Conservation (phyloP, 2,113 vertebrate genomes). For the Triplophysa tibetana region DNA sequence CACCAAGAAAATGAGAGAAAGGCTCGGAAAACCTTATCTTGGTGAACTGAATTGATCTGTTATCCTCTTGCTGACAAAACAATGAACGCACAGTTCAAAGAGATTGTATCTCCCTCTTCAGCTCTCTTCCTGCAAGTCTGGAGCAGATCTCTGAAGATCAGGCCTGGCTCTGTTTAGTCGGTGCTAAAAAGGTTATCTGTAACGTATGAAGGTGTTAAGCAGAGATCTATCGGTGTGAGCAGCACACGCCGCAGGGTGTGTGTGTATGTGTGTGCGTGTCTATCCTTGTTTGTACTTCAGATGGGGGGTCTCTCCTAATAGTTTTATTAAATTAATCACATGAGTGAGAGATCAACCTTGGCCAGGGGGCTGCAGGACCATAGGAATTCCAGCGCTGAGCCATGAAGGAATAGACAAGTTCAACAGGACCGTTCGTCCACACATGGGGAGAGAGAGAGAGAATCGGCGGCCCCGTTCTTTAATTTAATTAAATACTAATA, state of each 20-base stretch:
- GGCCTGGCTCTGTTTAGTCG: constrained; percentile 57
- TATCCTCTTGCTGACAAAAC: constrained; percentile 50
- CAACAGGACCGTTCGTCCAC: constrained; percentile 66
- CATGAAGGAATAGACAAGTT: constrained; percentile 71
- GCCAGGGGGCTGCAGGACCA: constrained; percentile 61
- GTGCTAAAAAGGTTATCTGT: constrained; percentile 62
- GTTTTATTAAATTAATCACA: constrained; percentile 75
- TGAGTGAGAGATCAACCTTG: constrained; percentile 61
- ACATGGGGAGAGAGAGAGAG: constrained; percentile 39
- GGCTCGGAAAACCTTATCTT: constrained; percentile 36
- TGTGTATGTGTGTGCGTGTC: constrained; percentile 13
- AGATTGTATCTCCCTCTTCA: constrained; percentile 20
- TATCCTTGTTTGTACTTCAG: constrained; percentile 11
- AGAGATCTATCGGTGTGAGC: constrained; percentile 65
- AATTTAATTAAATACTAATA: constrained; percentile 80
- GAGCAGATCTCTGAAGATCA: constrained; percentile 35
- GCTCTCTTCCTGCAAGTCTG: constrained; percentile 17
- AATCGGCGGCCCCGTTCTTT: constrained; percentile 56
- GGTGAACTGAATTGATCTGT: constrained; percentile 52
- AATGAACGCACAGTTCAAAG: constrained; percentile 46
- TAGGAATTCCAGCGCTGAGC: constrained; percentile 63
- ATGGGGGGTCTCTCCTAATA: constrained; percentile 57
- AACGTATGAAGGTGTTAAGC: constrained; percentile 67
- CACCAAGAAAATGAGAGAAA: constrained; percentile 12
- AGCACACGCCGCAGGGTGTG: constrained; percentile 46